These are phyloP conservation scores for Phasia obesa DNA, from an alignment of 2,888 invertebrate species.

Conservation along the genomic window DNA sequence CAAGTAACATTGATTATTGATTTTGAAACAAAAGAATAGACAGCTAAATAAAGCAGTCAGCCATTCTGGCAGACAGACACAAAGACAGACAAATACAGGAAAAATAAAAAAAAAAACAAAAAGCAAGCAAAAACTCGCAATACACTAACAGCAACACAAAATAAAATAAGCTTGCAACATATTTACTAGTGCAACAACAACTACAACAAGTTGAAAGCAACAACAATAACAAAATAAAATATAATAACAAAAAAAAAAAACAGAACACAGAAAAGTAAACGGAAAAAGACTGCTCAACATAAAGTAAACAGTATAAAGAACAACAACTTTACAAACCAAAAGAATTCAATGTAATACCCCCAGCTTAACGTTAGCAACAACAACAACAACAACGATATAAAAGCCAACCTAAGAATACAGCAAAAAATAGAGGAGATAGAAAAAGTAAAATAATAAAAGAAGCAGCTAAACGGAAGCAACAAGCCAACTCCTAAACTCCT, in stretches of 20 bases:
- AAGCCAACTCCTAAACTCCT: conserved; percentile 58
- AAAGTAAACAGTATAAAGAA: conserved; percentile 56
- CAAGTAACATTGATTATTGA: conserved; percentile 70
- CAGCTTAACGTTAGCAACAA: conserved; percentile 42
- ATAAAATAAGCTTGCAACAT: conserved; percentile 49
- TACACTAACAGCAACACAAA: conserved; percentile 42
- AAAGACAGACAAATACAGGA: conserved; percentile 54
- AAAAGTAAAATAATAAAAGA: conserved; percentile 30
- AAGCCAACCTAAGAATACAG: conserved; percentile 35
- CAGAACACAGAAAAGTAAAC: no score
- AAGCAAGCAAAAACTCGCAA: conserved; percentile 42
- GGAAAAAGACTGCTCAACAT: conserved; percentile 64
- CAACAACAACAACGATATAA: conserved; percentile 27
- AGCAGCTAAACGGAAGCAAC: conserved; percentile 67
- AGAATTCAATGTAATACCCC: conserved; percentile 48
- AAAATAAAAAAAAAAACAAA: conserved; percentile 28
- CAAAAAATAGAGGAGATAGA: conserved; percentile 15
- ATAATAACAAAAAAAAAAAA: conserved; percentile 12
- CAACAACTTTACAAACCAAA: conserved; percentile 45
- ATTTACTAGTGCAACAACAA: conserved; percentile 32
- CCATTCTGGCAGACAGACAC: conserved; percentile 53
- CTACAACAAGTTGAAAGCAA: conserved; percentile 38
- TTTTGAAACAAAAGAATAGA: conserved; percentile 63
- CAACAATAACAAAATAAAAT: conserved; percentile 35
- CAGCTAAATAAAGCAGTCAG: conserved; percentile 47